Base-by-base conservation (phyloP, 1,140 invertebrate species). In the Subanguina moxae region DNA sequence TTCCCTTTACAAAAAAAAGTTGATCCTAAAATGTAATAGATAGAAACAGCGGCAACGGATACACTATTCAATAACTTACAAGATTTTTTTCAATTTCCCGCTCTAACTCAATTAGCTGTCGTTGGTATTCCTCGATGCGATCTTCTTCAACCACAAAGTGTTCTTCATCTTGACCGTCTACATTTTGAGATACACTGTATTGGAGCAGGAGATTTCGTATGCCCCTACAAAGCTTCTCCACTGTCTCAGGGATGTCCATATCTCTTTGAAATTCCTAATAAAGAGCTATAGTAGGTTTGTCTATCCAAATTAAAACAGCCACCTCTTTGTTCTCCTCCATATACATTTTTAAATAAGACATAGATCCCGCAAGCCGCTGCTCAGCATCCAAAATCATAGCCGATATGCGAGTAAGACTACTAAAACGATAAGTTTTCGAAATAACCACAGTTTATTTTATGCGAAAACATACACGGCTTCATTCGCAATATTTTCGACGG, bases 1-100 rank as follows among this genome's bases (percentile, higher is more conserved):
- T 72, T 38, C 70, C 71, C 13, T 48, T 72, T 48, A 19, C 45
- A 66, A 69, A 69, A 19, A 69, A 52, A 15, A 69, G 71, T 3
- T 42, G 30, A 42, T 68, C 69, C 67, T 72, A 25, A 71, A 71
- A 67, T n/a, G 0, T 67, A 21, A 5, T 17, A 8, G 27, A 25
- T 61, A 25, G n/a, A 3, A n/a, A 5, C 1, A 32, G 58, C n/a
- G n/a, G 15, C 48, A 3, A 52, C 32, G 11, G 11, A 38, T 52
- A 52, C 3, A 3, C 8, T 8, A 3, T 32, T 28, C 3, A 21
- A 61, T 7, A 61, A 21, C 30, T 0, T 3, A 70, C 66, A 19
- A 68, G 43, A 1, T 56, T 28, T 1, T 38, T n/a, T 48, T 68
- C 68, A n/a, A 68, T 23, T 25, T 42, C 45, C 23, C 7, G 1